These are phyloP conservation scores for Rugalucina vietnamica DNA, from an alignment of 2,888 invertebrate species.

Conservation along the genomic window DNA sequence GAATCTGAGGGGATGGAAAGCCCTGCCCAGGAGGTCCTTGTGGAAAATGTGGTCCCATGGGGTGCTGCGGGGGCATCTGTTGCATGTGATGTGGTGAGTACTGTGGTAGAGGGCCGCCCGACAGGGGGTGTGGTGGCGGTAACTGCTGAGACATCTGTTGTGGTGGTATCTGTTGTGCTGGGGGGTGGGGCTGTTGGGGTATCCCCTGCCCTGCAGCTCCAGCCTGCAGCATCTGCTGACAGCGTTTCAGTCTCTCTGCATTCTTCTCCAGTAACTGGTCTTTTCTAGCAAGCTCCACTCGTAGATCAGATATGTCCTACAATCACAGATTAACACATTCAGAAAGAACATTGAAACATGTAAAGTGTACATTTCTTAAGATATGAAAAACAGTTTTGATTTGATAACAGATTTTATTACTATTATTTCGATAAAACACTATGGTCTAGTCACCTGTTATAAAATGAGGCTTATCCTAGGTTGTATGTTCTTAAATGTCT, in stretches of 20 bases:
- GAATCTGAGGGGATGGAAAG: constrained; percentile 49
- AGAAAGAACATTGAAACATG: no score
- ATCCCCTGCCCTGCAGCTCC: constrained; percentile 44
- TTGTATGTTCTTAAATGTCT: no score
- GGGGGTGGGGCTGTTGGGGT: constrained; percentile 48
- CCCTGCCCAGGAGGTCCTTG: constrained; percentile 31
- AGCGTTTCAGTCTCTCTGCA: constrained; percentile 94
- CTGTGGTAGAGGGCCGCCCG: constrained; percentile 73
- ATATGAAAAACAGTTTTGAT: no score
- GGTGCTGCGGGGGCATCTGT: constrained; percentile 43
- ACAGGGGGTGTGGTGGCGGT: constrained; percentile 34
- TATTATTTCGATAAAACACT: no score
- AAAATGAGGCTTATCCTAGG: no score
- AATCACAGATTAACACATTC: no score
- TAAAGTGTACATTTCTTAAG: no score
- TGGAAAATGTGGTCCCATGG: constrained; percentile 30
- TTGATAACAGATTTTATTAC: no score
- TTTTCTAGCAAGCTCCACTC: constrained; percentile 93
- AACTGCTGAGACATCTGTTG: constrained; percentile 40
- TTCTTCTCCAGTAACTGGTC: constrained; percentile 94
- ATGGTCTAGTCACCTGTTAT: no score
- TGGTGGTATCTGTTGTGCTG: constrained; percentile 38
- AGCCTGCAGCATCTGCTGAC: constrained; percentile 91
- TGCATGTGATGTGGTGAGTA: constrained; percentile 58
- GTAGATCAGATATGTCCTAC: constrained; percentile 92